phyloP scores from a whole-genome alignment of 2,113 vertebrate species.

The Bubalus kerabau region DNA sequence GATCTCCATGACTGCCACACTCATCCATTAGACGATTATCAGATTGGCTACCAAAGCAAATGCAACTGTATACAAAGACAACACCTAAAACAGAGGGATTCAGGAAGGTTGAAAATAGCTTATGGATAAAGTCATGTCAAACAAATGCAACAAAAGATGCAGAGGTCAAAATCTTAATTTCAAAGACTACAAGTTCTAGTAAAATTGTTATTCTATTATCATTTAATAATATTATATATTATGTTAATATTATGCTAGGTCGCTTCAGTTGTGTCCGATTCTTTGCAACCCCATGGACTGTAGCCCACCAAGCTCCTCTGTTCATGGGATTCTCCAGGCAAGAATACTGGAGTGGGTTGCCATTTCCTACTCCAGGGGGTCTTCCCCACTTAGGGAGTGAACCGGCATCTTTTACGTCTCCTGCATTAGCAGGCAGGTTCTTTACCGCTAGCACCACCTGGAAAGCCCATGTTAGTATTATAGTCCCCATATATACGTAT shows the following conservation, averaged over 20 bases:
- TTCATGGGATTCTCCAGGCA: neutral
- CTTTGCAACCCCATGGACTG: neutral
- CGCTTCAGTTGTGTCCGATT: neutral
- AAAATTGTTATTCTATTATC: neutral
- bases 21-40: neutral
- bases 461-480: neutral
- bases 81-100: neutral
- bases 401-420: accelerated
- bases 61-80: neutral
- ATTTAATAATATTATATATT: neutral
- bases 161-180: neutral
- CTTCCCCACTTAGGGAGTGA: neutral
- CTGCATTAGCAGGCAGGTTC: neutral
- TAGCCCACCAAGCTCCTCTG: neutral
- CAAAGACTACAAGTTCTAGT: neutral
- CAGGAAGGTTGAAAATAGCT: neutral
- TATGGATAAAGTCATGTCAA: neutral
- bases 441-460: neutral
- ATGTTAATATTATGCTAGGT: neutral
- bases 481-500: neutral
- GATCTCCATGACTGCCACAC: neutral
- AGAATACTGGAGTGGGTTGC: neutral
- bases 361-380: neutral
- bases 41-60: neutral
- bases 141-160: neutral